Percentiles rank a stretch among this genome's conserved stretches.
Evolutionary conservation across 2,797 vertebrate genomes (phyloP).

Genomic region (Sebastes nivosus): DNA sequence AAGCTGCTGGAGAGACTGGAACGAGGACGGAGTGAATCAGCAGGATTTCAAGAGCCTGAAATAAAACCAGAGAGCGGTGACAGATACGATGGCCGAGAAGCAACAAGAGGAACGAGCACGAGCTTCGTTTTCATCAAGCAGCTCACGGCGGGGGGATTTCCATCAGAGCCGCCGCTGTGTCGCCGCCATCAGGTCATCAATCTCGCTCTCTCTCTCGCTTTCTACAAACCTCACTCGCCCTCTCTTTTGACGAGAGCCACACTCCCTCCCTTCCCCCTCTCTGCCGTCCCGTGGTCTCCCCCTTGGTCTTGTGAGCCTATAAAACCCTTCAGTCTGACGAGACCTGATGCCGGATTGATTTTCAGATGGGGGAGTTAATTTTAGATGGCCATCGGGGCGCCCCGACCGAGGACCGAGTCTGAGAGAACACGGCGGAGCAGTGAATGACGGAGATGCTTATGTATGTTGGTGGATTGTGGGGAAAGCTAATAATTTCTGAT

Average conservation of each 20-base stretch:
- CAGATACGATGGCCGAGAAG: not conserved
- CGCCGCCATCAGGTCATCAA: conserved; percentile 33
- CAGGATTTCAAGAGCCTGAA: conserved; percentile 15
- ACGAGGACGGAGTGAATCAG: conserved; percentile 7
- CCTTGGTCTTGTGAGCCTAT: fast-evolving
- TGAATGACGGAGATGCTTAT: not conserved
- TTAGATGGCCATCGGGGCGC: conserved; percentile 34
- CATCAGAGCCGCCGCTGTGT: conserved; percentile 27
- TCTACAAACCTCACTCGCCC: not conserved
- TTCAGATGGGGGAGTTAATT: conserved; percentile 51
- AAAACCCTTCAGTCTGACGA: conserved; percentile 38
- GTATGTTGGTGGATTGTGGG: not conserved
- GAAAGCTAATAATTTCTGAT: conserved; percentile 38
- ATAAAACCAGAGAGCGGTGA: conserved; percentile 11
- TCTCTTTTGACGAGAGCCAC: not conserved
- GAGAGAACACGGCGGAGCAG: not conserved
- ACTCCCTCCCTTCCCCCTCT: too few relatives aligned
- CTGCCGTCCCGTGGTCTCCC: not conserved
- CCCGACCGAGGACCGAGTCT: not conserved
- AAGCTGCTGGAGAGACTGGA: not conserved
- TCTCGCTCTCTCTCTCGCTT: conserved; percentile 11
- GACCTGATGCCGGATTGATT: conserved; percentile 56
- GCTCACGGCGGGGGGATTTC: conserved; percentile 15
- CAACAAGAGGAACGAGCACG: not conserved
- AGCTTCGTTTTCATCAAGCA: conserved; percentile 25